phyloP scores from a whole-genome alignment of 1,140 invertebrate genomes.

The Bombus terrestris region DNA sequence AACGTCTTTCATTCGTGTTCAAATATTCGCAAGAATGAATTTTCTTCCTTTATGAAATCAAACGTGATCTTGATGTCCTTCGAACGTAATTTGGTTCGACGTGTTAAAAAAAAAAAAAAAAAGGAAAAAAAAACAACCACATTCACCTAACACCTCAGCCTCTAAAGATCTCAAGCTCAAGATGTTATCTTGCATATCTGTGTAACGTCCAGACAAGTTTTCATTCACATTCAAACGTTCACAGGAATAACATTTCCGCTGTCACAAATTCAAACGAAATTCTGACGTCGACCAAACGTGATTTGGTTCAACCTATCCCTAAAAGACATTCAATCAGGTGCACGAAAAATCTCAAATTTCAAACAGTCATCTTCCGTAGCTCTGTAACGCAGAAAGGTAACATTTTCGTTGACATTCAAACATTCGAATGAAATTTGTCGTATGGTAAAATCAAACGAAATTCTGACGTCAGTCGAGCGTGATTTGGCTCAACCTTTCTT shows the following conservation, averaged over 20 bases:
- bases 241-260: not conserved
- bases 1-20: too few relatives aligned
- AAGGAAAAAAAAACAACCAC: too few relatives aligned
- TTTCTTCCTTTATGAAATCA: too few relatives aligned
- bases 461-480: not conserved
- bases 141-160: too few relatives aligned
- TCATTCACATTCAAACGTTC: not conserved
- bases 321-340: not conserved
- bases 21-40: too few relatives aligned
- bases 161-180: too few relatives aligned
- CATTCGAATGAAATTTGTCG: not conserved
- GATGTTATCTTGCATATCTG: not conserved
- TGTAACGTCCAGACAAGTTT: not conserved
- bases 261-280: not conserved
- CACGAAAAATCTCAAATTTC: too few relatives aligned
- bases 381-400: too few relatives aligned
- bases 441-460: not conserved
- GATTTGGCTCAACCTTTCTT: not conserved
- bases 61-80: too few relatives aligned
- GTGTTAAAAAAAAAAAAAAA: not conserved
- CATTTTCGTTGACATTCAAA: not conserved
- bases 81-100: not conserved
- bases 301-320: not conserved
- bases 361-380: too few relatives aligned
- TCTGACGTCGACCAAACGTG: not conserved